These are phyloP conservation scores for Rallus limicola DNA, from an alignment of 2,113 vertebrate genomes.

Conservation along the genomic window DNA sequence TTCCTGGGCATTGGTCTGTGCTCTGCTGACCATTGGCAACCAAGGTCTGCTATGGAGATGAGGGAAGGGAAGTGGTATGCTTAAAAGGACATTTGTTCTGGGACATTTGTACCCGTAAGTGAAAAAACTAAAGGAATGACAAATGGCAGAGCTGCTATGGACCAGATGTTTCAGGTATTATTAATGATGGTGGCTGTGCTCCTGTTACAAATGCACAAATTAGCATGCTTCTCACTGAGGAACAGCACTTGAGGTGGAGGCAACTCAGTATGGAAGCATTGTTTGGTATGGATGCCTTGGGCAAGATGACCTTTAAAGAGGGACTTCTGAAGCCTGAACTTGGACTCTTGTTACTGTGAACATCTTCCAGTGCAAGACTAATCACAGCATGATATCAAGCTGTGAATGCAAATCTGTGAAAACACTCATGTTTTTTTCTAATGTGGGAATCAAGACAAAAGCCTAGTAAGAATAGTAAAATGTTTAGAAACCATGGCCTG, in stretches of 20 bases:
- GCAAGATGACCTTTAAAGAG: not conserved
- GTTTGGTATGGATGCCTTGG: not conserved
- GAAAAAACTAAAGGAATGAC: not conserved
- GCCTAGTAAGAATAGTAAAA: not conserved
- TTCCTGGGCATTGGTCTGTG: not conserved
- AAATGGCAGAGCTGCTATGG: not conserved
- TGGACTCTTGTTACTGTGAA: not conserved
- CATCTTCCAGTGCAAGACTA: not conserved
- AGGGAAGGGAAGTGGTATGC: not conserved
- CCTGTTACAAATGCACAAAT: not conserved
- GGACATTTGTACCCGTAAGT: not conserved
- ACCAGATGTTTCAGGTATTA: not conserved
- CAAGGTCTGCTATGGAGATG: accelerated
- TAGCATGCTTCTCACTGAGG: not conserved
- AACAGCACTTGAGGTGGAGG: not conserved
- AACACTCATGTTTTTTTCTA: not conserved
- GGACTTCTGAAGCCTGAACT: not conserved
- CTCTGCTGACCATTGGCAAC: not conserved
- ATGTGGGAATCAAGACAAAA: not conserved
- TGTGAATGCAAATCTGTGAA: not conserved
- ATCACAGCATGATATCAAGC: not conserved
- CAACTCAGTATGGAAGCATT: not conserved
- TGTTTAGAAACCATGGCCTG: not conserved
- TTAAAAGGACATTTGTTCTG: not conserved
- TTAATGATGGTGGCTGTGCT: not conserved